A percentile compares a stretch with the other conserved stretches of the same genome.
Evolutionary conservation across 2,797 vertebrate genomes (phyloP).

Genomic region (Alcedo quadribrachys): DNA sequence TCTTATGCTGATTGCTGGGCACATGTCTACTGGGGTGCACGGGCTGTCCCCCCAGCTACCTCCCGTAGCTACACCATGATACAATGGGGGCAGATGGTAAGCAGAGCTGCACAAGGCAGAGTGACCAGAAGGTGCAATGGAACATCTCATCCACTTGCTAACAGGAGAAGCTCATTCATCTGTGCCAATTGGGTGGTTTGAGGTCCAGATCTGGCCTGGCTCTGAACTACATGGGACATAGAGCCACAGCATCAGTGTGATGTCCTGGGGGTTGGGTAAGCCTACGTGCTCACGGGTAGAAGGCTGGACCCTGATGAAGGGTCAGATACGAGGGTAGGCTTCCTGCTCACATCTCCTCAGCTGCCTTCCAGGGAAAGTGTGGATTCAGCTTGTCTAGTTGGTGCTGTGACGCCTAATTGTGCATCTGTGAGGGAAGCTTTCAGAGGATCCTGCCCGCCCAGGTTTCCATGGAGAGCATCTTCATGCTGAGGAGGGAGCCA

Average conservation of each 20-base stretch:
- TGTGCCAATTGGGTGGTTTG: background rate
- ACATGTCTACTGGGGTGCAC: background rate
- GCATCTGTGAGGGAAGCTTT: constrained; percentile 46
- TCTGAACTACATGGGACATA: background rate
- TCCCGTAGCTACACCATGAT: background rate
- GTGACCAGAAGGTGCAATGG: background rate
- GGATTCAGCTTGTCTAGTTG: constrained; percentile 36
- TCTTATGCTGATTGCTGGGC: background rate
- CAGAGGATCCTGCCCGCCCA: constrained; percentile 51
- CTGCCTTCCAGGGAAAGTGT: background rate
- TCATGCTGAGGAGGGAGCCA: constrained; percentile 45
- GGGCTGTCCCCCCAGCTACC: background rate
- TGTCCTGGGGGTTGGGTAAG: background rate
- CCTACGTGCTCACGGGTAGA: background rate
- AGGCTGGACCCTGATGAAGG: background rate
- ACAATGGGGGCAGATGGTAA: rapidly evolving
- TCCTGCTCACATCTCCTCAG: background rate
- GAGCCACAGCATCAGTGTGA: background rate
- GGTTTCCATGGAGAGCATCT: constrained; percentile 70
- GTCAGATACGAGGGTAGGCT: background rate
- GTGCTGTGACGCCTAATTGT: constrained; percentile 13
- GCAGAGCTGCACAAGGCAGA: background rate
- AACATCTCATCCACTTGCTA: background rate
- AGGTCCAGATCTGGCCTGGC: background rate
- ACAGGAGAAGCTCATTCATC: background rate